Conservation (phyloP, 23 tunicate species). For the Halocynthia roretzi region DNA sequence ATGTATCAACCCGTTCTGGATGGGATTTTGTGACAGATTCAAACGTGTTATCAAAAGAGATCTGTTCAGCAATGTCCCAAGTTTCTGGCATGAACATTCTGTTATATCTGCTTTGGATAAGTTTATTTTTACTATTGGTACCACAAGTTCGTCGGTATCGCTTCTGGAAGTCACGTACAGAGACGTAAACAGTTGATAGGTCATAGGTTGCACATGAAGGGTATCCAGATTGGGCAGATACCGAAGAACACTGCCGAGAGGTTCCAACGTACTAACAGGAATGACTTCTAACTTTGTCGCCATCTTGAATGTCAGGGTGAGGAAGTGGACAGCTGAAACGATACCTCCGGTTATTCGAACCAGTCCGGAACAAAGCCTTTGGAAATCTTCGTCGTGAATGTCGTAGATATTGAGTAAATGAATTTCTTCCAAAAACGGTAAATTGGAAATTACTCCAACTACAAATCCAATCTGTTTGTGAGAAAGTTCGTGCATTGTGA, state of each 20-base stretch:
- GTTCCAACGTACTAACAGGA: constrained; percentile 33
- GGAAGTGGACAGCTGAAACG: constrained; percentile 22
- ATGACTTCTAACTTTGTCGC: constrained; percentile 21
- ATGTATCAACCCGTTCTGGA: constrained; percentile 20
- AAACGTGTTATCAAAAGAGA: constrained; percentile 26
- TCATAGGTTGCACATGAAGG: constrained; percentile 8
- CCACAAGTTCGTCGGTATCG: neutral
- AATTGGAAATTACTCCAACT: constrained; percentile 18
- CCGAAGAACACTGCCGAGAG: constrained; percentile 11
- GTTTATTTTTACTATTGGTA: constrained; percentile 32
- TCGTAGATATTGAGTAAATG: constrained; percentile 13
- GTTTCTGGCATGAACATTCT: constrained; percentile 11
- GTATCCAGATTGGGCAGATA: constrained; percentile 39
- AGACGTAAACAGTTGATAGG: neutral
- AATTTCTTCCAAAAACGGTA: constrained; percentile 45
- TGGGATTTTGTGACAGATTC: constrained; percentile 39
- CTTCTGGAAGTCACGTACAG: neutral
- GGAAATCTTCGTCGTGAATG: constrained; percentile 19
- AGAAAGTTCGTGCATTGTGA: constrained; percentile 10
- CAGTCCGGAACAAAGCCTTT: constrained; percentile 31
- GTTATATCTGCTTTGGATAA: constrained; percentile 15
- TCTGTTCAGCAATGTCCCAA: constrained; percentile 21
- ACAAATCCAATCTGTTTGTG: constrained; percentile 36
- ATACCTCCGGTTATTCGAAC: neutral
- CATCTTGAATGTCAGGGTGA: constrained; percentile 19